Base-by-base conservation (phyloP, 1,140 invertebrate genomes). In the Trypoxylus dichotomus region DNA sequence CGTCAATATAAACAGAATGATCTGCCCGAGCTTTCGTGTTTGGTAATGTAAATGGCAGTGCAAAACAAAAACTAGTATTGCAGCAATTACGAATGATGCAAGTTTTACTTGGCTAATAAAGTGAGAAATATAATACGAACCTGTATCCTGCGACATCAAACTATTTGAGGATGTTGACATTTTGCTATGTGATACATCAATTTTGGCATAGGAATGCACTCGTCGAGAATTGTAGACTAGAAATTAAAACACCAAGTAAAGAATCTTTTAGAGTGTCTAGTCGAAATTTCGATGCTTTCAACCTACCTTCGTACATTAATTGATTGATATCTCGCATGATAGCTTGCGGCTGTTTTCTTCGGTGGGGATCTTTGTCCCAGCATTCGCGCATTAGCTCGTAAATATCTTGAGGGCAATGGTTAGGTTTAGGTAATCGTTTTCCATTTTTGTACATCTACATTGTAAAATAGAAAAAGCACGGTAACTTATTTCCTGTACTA, bases 351-450 rank as follows among this genome's bases (percentile, higher is more conserved):
- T 92, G 90, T 85, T 94, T 94, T 13, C 93, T 86, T 21, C 87
- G 86, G 32, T 91, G 89, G 2, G 92, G 92, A 82, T 94, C 91
- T 24, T 90, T 85, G 77, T 92, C 89, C 98, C 98, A 99, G 82
- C 97, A 97, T 81, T 95, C 92, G 19, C 88, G 86, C 90, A 99
- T 97, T 24, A 98, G 87, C 79, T 90, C 87, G 85, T 94, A 97
- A 71, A 99, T 92, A 82, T 95, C 93, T 2, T 86, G 78, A 19
- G 96, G 95, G 86, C 96, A 98, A 8, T 88, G 88, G 79, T 88
- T 86, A 7, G 97, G 96, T 43, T 88, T 87, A 79, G 90, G 91
- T 83, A 98, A 88, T 79, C 93, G 88, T 85, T 92, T 92, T 13
- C 94, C 95, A 83, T 88, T 90, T 74, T 87, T 82, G 86, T 94